Percentiles rank a stretch among this genome's conserved stretches.
These are phyloP conservation scores for Sitta europaea DNA, from an alignment of 2,113 vertebrate genomes.

Conservation along the genomic window DNA sequence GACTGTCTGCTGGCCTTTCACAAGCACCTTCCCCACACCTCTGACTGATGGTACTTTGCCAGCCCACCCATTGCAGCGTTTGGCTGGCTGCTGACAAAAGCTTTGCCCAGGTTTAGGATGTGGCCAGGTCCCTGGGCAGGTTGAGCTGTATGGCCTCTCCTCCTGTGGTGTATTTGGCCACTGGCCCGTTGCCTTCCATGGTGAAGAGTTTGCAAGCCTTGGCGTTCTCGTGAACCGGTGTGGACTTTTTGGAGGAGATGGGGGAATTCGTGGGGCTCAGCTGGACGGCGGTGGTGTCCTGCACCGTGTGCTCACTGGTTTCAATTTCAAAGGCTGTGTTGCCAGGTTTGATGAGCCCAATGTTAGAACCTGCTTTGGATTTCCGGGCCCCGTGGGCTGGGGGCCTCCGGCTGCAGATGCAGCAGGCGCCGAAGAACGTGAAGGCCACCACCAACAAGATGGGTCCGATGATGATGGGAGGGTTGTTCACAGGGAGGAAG, in stretches of 20 bases:
- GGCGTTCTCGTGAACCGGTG: conserved; percentile 57
- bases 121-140: conserved; percentile 68
- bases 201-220: conserved; percentile 66
- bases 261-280: conserved; percentile 89
- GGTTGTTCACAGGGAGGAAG: conserved; percentile 81
- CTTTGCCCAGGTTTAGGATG: conserved; percentile 49
- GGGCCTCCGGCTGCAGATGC: conserved; percentile 81
- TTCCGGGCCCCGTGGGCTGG: conserved; percentile 55
- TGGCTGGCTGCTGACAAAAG: conserved; percentile 9
- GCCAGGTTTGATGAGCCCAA: conserved; percentile 78
- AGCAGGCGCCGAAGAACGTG: conserved; percentile 86
- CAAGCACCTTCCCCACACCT: not conserved
- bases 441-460: conserved; percentile 84
- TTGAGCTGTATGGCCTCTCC: conserved; percentile 67
- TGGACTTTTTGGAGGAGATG: conserved; percentile 80
- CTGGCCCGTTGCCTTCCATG: conserved; percentile 67
- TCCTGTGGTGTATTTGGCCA: conserved; percentile 49
- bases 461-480: conserved; percentile 88
- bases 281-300: conserved; percentile 91
- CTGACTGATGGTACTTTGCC: not conserved
- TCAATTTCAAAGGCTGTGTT: conserved; percentile 88
- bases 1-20: not conserved
- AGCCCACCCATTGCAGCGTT: not conserved
- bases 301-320: conserved; percentile 90
- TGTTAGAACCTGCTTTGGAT: conserved; percentile 69